Base-by-base conservation (phyloP, 2,113 vertebrate species). In the Peromyscus californicus region DNA sequence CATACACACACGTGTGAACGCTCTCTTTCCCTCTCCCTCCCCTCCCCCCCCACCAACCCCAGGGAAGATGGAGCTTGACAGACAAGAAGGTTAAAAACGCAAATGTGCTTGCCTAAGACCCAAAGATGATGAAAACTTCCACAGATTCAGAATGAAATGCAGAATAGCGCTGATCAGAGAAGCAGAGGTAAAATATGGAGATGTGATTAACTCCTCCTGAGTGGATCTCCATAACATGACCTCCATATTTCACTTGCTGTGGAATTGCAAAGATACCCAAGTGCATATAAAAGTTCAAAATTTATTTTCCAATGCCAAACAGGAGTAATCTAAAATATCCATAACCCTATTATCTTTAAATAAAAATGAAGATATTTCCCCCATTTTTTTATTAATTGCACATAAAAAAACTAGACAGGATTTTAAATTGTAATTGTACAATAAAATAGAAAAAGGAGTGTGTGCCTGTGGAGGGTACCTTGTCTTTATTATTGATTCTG, bases 401-500 rank as follows among this genome's bases (percentile, higher is more conserved):
- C 36, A 93, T 95, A 15, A 48, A 36, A 59, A 93, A 93, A 74
- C 5, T 16, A 72, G 57, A 51, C 2, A 90, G 74, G 51, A 80
- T 89, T 93, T 72, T 42, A 87, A 89, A 76, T 78, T 96, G 76
- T 63, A 86, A 91, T 90, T 96, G 95, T 24, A 75, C 76, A 95
- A 54, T 39, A 59, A 75, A 93, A 87, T 96, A 93, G 95, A 78
- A 97, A 98, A 98, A 85, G 11, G 24, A 93, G 26, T 42, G 33
- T 19, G 54, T 33, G 78, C 88, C 65, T 2, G 85, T 89, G 90
- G 93, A 95, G 89, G 63, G 93, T 92, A 95, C 17, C 10, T 96
- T 89, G 57, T 96, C 79, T 97, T 97, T 89, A 97, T 0, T 24
- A 94, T 95, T 94, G 83, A 97, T 61, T 84, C 5, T 97, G 97